These are phyloP conservation scores for Tineola bisselliella DNA, from an alignment of 2,888 invertebrate species.

Conservation along the genomic window DNA sequence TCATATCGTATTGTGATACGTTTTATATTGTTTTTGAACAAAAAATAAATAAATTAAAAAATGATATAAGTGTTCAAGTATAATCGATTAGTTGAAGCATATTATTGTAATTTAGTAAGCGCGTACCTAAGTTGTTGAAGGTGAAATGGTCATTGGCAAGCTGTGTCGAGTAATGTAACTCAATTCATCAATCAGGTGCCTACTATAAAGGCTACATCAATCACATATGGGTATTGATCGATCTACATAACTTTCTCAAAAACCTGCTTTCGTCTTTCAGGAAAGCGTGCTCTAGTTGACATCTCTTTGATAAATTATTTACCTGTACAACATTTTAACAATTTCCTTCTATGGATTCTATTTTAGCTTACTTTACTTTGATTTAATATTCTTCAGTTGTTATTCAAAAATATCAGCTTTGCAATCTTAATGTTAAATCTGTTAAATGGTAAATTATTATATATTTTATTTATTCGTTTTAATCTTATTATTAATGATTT, in stretches of 20 bases:
- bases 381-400: background rate
- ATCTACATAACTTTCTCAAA: slow-evolving; percentile 36
- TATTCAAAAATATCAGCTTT: background rate
- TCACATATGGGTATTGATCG: slow-evolving; percentile 28
- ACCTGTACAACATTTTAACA: background rate
- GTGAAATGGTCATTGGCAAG: slow-evolving; percentile 20
- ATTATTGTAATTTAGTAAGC: too few relatives aligned
- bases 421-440: too few relatives aligned
- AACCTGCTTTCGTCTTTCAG: slow-evolving; percentile 29
- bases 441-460: too few relatives aligned
- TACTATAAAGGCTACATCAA: slow-evolving; percentile 27
- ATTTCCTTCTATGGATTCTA: background rate
- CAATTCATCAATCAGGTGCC: slow-evolving; percentile 28
- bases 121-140: background rate
- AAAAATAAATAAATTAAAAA: too few relatives aligned
- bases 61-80: too few relatives aligned
- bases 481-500: too few relatives aligned
- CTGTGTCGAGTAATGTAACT: slow-evolving; percentile 22
- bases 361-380: background rate
- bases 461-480: too few relatives aligned
- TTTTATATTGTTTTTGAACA: too few relatives aligned
- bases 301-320: slow-evolving; percentile 50
- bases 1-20: too few relatives aligned
- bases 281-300: slow-evolving; percentile 31
- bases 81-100: too few relatives aligned